Base-by-base conservation (phyloP, 2,113 vertebrate genomes). In the Thalassoma bifasciatum region DNA sequence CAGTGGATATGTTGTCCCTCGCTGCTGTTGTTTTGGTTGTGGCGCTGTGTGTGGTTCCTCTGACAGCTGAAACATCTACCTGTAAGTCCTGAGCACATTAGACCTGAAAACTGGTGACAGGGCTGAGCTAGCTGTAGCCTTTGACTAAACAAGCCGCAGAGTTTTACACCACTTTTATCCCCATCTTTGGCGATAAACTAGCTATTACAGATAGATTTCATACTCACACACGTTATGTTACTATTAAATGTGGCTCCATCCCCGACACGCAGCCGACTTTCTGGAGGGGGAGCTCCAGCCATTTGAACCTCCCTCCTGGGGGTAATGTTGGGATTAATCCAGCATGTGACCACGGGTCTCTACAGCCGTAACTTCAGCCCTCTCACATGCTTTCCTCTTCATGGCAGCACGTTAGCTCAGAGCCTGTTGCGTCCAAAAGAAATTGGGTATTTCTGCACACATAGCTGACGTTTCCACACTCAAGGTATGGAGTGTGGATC, bases 261-360 rank as follows among this genome's bases (percentile, higher is more conserved):
- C 14, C 4, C 34, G 13, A 21, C 0, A 23, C 10, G 19, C 19
- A 37, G 14, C 10, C 22, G 19, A 8, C 38, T 34, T 42, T 26
- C 6, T 30, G 0, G 9, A 34, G 37, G 24, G 51, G n/a, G 42
- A 47, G 19, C 30, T 61, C 13, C 9, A 51, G 56, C 1, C 1
- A 44, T 92, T 93, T 90, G 75, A 93, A 91, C 67, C 85, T 93
- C 91, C 89, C 87, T 88, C 88, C 71, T 13, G 23, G 63, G 51
- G 40, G 4, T 24, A 14, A 77, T 73, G 42, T 17, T 50, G 16
- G 68, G 69, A 88, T 91, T 89, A 88, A 52, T 60, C 26, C 14
- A 67, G 75, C 92, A 93, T 92, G 92, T 94, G 93, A 93, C 86
- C 79, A 17, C n/a, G 19, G 47, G 26, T 56, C 53, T 71, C 61